Conservation (phyloP, 2,888 invertebrate species). For the Ryuthela nishihirai region DNA sequence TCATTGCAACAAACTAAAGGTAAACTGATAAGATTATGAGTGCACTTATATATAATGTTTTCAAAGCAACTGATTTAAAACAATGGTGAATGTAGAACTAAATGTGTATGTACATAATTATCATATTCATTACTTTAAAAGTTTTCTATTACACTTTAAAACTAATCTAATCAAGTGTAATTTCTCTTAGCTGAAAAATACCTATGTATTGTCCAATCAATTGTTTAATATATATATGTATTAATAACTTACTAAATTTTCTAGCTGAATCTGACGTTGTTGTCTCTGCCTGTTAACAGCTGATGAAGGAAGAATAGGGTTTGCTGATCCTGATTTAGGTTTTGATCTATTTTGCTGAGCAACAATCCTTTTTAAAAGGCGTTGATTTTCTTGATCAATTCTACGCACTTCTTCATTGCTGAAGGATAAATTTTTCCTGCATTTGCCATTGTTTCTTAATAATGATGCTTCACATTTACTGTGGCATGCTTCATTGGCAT, state of each 20-base stretch:
- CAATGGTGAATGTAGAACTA: no score
- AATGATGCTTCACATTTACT: conserved; percentile 13
- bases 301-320: conserved; percentile 44
- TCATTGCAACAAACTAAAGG: no score
- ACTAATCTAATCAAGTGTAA: no score
- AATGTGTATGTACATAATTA: no score
- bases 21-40: no score
- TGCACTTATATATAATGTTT: no score
- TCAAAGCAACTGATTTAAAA: no score
- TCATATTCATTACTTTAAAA: no score
- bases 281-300: conserved; percentile 55
- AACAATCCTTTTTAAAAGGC: conserved; percentile 53
- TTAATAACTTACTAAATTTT: conserved; percentile 54
- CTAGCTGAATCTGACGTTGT: conserved; percentile 55
- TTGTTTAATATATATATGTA: background rate
- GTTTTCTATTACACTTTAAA: no score
- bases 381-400: conserved; percentile 54
- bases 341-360: conserved; percentile 39
- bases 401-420: conserved; percentile 51
- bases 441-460: conserved; percentile 17
- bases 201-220: no score
- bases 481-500: background rate
- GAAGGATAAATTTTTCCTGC: conserved; percentile 52
- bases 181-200: no score
- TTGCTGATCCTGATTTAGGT: background rate